These are phyloP conservation scores for Microctenopoma lineatum DNA, from an alignment of 2,797 vertebrate species.

Conservation along the genomic window DNA sequence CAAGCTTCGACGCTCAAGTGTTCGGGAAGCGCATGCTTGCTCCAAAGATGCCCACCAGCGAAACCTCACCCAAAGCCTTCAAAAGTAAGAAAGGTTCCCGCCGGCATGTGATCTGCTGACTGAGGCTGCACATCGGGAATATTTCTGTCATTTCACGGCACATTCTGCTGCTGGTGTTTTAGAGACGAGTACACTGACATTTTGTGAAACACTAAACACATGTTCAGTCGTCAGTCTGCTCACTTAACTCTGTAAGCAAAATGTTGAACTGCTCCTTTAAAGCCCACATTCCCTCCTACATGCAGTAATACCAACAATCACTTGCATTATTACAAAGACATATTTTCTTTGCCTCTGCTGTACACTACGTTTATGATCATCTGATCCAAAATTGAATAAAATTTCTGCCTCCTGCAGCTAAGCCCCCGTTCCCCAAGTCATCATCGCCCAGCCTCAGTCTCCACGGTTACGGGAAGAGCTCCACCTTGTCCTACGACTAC, in stretches of 20 bases:
- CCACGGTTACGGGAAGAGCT: constrained; percentile 88
- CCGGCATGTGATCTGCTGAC: not conserved
- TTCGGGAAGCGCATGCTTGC: constrained; percentile 98
- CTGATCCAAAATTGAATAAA: constrained; percentile 1
- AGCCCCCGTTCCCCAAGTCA: constrained; percentile 87
- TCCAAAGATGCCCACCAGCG: constrained; percentile 98
- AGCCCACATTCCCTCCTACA: too few relatives aligned
- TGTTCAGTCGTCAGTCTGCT: too few relatives aligned
- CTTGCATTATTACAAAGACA: not conserved
- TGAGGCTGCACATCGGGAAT: too few relatives aligned
- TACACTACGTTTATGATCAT: not conserved
- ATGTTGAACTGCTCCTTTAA: too few relatives aligned
- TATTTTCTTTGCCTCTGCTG: not conserved
- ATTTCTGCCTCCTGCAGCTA: constrained; percentile 69
- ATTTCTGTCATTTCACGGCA: too few relatives aligned
- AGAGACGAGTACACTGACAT: too few relatives aligned
- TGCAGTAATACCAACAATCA: not conserved
- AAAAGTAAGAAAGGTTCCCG: constrained; percentile 89
- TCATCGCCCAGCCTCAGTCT: constrained; percentile 89
- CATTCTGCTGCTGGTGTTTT: too few relatives aligned
- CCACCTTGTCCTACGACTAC: constrained; percentile 91
- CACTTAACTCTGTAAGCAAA: too few relatives aligned
- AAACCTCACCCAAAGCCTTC: constrained; percentile 99
- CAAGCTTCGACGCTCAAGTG: constrained; percentile 99
- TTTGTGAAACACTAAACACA: too few relatives aligned